A percentile compares a stretch with the other conserved stretches of the same genome.
Evolutionary conservation across 2,888 invertebrate species (phyloP).

Genomic region (Eledone cirrhosa): DNA sequence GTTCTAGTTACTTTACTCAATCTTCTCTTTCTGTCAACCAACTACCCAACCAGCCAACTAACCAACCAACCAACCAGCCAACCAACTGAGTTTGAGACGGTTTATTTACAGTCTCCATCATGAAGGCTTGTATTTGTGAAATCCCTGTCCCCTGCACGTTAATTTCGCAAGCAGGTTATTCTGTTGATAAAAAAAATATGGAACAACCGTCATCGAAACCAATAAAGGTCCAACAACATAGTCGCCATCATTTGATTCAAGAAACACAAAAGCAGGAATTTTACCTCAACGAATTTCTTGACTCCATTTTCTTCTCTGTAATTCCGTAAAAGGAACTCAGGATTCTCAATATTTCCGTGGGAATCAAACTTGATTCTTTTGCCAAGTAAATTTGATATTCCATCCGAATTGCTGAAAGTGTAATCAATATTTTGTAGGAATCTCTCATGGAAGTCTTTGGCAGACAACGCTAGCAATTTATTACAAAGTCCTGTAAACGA

Average conservation of each 20-base stretch:
- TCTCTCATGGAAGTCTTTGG: constrained; percentile 44
- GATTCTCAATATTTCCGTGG: constrained; percentile 48
- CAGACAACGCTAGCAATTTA: constrained; percentile 40
- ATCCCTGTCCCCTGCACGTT: too few species aligned
- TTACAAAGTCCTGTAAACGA: constrained; percentile 40
- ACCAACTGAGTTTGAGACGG: too few species aligned
- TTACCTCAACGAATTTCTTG: neutral
- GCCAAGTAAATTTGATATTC: constrained; percentile 40
- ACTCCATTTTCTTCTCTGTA: constrained; percentile 44
- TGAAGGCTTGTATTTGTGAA: too few species aligned
- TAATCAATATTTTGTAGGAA: constrained; percentile 46
- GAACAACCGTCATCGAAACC: too few species aligned
- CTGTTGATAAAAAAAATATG: too few species aligned
- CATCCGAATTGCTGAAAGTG: constrained; percentile 41
- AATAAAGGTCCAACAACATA: too few species aligned
- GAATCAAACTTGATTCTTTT: constrained; percentile 48
- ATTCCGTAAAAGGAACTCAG: constrained; percentile 49
- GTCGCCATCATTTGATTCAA: neutral
- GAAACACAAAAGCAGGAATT: neutral
- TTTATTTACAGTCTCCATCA: too few species aligned
- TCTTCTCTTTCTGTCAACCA: too few species aligned
- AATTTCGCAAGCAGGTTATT: too few species aligned
- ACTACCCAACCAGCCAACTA: too few species aligned
- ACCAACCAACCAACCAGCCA: too few species aligned
- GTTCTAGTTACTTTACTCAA: too few species aligned